phyloP scores from a whole-genome alignment of 2,888 invertebrate species.

The Drosophila barbarae region DNA sequence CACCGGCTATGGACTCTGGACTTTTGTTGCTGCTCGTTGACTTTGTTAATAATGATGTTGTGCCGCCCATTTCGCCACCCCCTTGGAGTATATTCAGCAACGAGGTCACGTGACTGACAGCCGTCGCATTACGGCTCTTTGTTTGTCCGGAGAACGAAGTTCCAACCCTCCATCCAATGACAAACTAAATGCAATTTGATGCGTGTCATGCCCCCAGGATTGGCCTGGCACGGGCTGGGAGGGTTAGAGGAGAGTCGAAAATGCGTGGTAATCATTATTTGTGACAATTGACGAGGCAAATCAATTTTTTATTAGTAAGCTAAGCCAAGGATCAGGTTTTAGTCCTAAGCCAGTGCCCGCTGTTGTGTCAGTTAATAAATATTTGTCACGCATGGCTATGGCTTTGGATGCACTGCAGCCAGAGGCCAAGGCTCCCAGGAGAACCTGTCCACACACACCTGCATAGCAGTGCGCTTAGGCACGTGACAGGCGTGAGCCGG shows the following conservation, averaged over 20 bases:
- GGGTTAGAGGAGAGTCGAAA: slow-evolving; percentile 36
- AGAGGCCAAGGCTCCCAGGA: slow-evolving; percentile 11
- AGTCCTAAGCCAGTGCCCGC: slow-evolving; percentile 41
- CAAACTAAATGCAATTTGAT: slow-evolving; percentile 72
- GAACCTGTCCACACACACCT: slow-evolving; percentile 23
- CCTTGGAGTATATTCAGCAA: slow-evolving; percentile 51
- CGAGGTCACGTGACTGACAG: slow-evolving; percentile 64
- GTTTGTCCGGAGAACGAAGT: slow-evolving; percentile 27
- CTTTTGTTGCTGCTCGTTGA: slow-evolving; percentile 57
- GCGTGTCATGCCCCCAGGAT: slow-evolving; percentile 57
- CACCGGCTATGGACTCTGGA: not conserved
- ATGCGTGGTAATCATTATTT: slow-evolving; percentile 72
- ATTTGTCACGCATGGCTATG: slow-evolving; percentile 61
- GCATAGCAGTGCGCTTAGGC: slow-evolving; percentile 49
- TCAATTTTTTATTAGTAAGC: slow-evolving; percentile 50
- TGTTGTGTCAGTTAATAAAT: slow-evolving; percentile 65
- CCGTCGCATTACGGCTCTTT: slow-evolving; percentile 42
- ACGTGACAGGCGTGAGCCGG: slow-evolving; percentile 53
- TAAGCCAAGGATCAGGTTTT: slow-evolving; percentile 33
- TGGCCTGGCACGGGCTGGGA: not conserved
- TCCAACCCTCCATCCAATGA: slow-evolving; percentile 46
- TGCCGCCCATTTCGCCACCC: slow-evolving; percentile 6
- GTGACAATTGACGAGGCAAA: slow-evolving; percentile 65
- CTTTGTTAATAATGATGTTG: slow-evolving; percentile 70
- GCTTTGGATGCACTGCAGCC: slow-evolving; percentile 62